Conservation (phyloP, 2,888 invertebrate species). For the Lumbricus terrestris region DNA sequence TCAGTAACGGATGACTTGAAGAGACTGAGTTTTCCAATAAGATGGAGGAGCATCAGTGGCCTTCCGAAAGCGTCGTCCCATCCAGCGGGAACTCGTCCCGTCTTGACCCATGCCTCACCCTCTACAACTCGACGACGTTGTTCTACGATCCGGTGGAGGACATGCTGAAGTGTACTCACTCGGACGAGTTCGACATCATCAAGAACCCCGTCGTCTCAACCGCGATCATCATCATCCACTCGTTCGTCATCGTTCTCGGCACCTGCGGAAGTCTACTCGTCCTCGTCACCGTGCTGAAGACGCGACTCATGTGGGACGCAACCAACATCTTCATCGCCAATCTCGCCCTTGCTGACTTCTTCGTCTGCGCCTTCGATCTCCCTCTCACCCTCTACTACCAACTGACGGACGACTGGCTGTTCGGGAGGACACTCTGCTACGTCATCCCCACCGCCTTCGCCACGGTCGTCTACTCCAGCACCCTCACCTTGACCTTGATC, state of each 20-base stretch:
- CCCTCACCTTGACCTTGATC: conserved; percentile 55
- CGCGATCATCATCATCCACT: conserved; percentile 34
- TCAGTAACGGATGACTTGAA: no score
- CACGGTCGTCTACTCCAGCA: conserved; percentile 53
- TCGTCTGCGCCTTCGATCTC: conserved; percentile 53
- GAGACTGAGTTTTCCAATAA: no score
- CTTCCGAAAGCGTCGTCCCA: no score
- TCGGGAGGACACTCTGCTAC: conserved; percentile 53
- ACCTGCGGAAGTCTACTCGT: conserved; percentile 52
- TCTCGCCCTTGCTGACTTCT: conserved; percentile 54
- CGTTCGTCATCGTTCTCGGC: conserved; percentile 50
- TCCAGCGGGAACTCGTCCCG: no score
- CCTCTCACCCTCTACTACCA: conserved; percentile 56
- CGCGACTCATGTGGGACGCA: conserved; percentile 51
- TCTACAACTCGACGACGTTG: no score
- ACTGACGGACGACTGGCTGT: conserved; percentile 53
- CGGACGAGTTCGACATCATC: conserved; percentile 33
- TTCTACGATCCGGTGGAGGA: no score
- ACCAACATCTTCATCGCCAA: conserved; percentile 57
- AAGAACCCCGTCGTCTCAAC: conserved; percentile 25
- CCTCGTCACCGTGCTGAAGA: conserved; percentile 50
- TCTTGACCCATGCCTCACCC: no score
- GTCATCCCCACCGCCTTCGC: conserved; percentile 53
- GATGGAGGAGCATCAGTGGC: no score
- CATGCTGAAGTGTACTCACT: no score